Percentiles rank a stretch among this genome's conserved stretches.
Evolutionary conservation across 2,888 invertebrate genomes (phyloP).

Genomic region (Lamellibrachia satsuma): DNA sequence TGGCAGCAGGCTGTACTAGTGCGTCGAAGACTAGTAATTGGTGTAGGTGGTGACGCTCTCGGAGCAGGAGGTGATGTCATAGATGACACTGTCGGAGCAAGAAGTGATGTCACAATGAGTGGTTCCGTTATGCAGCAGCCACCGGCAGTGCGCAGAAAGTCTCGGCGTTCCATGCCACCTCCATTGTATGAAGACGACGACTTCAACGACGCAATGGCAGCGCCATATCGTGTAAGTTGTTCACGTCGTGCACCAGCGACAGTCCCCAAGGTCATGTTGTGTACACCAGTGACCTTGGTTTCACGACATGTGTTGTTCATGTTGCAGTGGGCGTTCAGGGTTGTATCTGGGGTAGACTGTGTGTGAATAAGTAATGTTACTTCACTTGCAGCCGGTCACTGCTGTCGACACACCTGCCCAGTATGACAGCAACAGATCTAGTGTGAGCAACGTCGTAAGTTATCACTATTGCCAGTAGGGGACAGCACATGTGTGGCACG

Average conservation of each 20-base stretch:
- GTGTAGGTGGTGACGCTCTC: background rate
- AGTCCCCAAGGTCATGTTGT: background rate
- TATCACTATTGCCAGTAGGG: too few relatives aligned
- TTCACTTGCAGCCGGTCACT: too few relatives aligned
- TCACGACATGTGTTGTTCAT: background rate
- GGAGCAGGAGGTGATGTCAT: background rate
- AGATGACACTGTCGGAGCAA: background rate
- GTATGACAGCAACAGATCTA: too few relatives aligned
- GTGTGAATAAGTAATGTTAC: too few relatives aligned
- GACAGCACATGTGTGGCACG: too few relatives aligned
- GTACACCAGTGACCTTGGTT: background rate
- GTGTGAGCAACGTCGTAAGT: too few relatives aligned
- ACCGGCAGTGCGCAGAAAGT: background rate
- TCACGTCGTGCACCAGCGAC: background rate
- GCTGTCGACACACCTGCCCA: too few relatives aligned
- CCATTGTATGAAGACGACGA: background rate
- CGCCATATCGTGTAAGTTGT: background rate
- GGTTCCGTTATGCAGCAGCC: background rate
- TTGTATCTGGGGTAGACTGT: too few relatives aligned
- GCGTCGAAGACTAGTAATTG: background rate
- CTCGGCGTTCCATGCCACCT: background rate
- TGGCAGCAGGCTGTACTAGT: background rate
- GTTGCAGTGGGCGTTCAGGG: too few relatives aligned
- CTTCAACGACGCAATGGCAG: background rate
- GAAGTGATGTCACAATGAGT: background rate